Evolutionary conservation across 2,113 vertebrate genomes (phyloP).

Genomic region (Malurus melanocephalus): DNA sequence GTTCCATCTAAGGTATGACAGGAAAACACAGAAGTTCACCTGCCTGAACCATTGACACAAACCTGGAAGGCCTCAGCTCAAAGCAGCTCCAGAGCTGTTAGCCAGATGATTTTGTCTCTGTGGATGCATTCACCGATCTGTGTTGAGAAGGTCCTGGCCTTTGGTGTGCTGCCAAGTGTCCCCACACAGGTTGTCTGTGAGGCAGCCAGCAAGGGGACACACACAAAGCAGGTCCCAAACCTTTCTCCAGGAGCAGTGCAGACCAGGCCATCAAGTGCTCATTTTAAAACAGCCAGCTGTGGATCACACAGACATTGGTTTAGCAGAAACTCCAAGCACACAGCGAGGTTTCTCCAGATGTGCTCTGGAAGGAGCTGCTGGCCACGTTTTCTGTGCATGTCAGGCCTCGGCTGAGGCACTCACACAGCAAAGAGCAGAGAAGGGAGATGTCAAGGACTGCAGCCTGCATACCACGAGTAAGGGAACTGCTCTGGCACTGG

Average conservation of each 20-base stretch:
- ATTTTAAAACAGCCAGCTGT: background rate
- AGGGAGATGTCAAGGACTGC: background rate
- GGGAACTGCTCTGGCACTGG: background rate
- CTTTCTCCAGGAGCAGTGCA: background rate
- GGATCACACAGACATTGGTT: background rate
- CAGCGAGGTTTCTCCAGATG: background rate
- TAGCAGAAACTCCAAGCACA: background rate
- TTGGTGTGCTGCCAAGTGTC: background rate
- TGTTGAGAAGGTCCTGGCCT: background rate
- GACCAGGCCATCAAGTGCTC: background rate
- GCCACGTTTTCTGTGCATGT: fast-evolving
- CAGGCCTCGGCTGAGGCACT: background rate
- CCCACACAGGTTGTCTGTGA: background rate
- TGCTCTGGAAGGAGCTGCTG: background rate
- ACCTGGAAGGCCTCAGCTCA: background rate
- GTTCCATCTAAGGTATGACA: background rate
- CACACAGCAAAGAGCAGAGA: background rate
- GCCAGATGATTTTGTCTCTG: background rate
- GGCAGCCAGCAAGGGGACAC: background rate
- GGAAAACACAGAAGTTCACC: background rate
- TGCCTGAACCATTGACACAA: background rate
- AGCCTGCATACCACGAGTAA: background rate
- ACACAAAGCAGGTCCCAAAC: background rate
- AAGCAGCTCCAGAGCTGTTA: background rate
- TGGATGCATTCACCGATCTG: background rate